phyloP scores from a whole-genome alignment of 2,113 vertebrate species.

The Syrmaticus mikado region DNA sequence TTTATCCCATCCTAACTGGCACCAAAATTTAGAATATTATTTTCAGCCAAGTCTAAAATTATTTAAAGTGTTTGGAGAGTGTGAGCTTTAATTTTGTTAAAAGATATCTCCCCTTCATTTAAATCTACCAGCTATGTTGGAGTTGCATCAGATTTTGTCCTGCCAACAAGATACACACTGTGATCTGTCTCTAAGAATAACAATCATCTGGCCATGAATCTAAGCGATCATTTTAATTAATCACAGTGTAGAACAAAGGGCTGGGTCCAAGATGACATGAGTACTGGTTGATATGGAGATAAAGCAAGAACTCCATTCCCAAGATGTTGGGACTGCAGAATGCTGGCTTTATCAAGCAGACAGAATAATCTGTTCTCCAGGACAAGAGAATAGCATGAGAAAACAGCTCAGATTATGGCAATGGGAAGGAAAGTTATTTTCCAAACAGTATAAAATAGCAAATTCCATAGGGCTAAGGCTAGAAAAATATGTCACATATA shows the following conservation, averaged over 20 bases:
- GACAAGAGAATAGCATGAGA: neutral
- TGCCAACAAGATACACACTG: neutral
- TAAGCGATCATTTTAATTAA: neutral
- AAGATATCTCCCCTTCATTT: neutral
- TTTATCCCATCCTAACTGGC: neutral
- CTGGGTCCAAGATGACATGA: neutral
- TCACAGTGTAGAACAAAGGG: neutral
- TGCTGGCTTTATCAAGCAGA: slow-evolving; percentile 2
- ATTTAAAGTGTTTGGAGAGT: neutral
- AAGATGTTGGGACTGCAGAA: neutral
- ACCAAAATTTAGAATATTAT: neutral
- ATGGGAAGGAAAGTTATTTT: neutral
- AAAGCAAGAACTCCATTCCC: neutral
- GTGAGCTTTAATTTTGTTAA: neutral
- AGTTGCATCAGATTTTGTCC: neutral
- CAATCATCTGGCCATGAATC: neutral
- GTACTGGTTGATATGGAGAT: neutral
- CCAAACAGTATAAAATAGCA: neutral
- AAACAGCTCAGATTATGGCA: neutral
- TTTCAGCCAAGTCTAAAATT: neutral
- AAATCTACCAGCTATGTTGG: neutral
- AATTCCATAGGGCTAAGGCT: neutral
- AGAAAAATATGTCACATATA: neutral
- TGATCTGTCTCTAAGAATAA: slow-evolving; percentile 19
- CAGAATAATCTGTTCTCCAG: neutral